These are phyloP conservation scores for Anaspis maculata DNA, from an alignment of 2,888 invertebrate species.

Conservation along the genomic window DNA sequence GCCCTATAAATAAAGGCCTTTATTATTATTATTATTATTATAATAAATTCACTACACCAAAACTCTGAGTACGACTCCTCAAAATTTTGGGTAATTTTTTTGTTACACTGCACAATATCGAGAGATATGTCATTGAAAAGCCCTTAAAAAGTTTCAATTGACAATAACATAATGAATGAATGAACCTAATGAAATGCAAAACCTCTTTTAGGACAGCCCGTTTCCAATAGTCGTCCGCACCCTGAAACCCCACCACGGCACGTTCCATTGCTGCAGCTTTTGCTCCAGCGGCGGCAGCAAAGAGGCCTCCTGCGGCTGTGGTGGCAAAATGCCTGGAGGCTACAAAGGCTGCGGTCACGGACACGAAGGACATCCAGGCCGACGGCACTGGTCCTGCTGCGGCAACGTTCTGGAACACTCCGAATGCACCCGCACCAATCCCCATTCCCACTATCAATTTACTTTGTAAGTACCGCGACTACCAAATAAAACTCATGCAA, in stretches of 20 bases:
- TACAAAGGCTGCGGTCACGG: slow-evolving; percentile 75
- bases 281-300: slow-evolving; percentile 71
- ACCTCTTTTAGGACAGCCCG: slow-evolving; percentile 55
- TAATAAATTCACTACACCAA: too few species aligned
- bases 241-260: slow-evolving; percentile 57
- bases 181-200: too few species aligned
- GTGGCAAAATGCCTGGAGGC: slow-evolving; percentile 65
- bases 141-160: too few species aligned
- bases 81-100: too few species aligned
- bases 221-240: slow-evolving; percentile 57
- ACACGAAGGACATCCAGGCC: slow-evolving; percentile 70
- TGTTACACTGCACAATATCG: too few species aligned
- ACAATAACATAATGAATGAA: too few species aligned
- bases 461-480: too few species aligned
- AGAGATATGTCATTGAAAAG: too few species aligned
- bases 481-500: too few species aligned
- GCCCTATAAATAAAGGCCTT: too few species aligned
- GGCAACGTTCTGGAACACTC: slow-evolving; percentile 56
- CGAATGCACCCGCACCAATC: slow-evolving; percentile 48
- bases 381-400: slow-evolving; percentile 78
- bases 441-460: slow-evolving; percentile 47
- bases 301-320: slow-evolving; percentile 61
- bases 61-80: too few species aligned
- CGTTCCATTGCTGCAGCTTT: slow-evolving; percentile 74
- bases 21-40: too few species aligned